Base-by-base conservation (phyloP, 2,888 invertebrate species). In the Resseliella maxima region DNA sequence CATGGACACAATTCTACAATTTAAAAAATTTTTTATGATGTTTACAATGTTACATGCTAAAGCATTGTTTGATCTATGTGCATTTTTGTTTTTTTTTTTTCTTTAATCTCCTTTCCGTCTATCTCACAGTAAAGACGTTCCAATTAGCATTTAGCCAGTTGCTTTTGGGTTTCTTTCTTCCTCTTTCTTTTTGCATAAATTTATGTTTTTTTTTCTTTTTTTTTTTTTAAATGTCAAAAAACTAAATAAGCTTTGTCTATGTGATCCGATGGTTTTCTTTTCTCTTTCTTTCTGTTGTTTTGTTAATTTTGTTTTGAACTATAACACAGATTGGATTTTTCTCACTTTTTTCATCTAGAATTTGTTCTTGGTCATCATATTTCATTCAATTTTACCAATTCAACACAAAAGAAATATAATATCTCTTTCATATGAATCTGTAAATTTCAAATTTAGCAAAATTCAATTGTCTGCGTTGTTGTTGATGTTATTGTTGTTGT, bases 301-400 rank as follows among this genome's bases (percentile, higher is more conserved):
- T 59, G 1, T 59, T 59, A 24, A 6, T 59, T 59, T 5, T 31
- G 31, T 31, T 31, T 72, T 59, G 1, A 15, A 8, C 31, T 31
- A 35, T 72, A 31, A 18, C 31, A 72, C 72, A 72, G 31, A 31
- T 59, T 31, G 10, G 15, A 35, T 1, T 27, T 72, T 72, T 12
- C 31, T 72, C 72, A 12, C 2, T 31, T 15, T 72, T 15, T 72
- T 18, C 72, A 12, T 72, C 72, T 31, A 31, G 72, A 59, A 59
- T 59, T 59, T 59, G 59, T 3, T 72, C 31, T 72, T 72, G 15
- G 31, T 59, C 24, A 24, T 59, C 50, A 72, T 27, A 72, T 72
- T 72, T 72, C 72, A 72, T 72, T 72, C 72, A 31, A 72, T 72
- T 2, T 15, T 72, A 72, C 31, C 72, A 72, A 72, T 72, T 72